Percentiles rank a stretch among this genome's conserved stretches.
Evolutionary conservation across 92 coral and sea anemone species (phyloP).

Genomic region (Parazoanthus swiftii): DNA sequence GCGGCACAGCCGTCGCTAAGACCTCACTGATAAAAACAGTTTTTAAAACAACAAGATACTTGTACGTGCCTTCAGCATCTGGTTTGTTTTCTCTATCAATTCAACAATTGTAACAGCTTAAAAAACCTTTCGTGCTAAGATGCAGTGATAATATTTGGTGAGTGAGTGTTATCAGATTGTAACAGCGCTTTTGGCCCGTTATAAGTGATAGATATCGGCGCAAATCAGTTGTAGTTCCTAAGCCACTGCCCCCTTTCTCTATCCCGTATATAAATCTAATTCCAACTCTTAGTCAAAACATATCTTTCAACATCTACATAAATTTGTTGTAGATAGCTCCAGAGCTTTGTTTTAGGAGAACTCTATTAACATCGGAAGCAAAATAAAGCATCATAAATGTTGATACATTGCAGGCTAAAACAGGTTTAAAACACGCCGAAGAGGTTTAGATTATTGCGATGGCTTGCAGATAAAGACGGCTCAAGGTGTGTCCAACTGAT

Average conservation of each 20-base stretch:
- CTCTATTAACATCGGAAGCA: not conserved
- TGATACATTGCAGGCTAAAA: not conserved
- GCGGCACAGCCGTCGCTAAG: not conserved
- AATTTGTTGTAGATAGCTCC: not conserved
- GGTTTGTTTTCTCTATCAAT: not conserved
- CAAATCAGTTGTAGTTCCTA: not conserved
- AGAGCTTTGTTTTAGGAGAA: not conserved
- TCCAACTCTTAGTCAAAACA: too few relatives aligned
- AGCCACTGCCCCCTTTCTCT: not conserved
- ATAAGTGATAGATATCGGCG: not conserved
- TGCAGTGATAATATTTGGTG: constrained; percentile 2
- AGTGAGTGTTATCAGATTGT: not conserved
- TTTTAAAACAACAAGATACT: not conserved
- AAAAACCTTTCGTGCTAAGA: constrained; percentile 8
- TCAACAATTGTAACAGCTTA: not conserved
- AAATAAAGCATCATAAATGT: not conserved
- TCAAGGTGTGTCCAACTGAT: not conserved
- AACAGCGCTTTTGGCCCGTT: constrained; percentile 10
- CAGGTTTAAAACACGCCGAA: not conserved
- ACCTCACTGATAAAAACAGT: not conserved
- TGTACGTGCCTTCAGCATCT: not conserved
- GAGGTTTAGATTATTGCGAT: not conserved
- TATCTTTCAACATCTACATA: not conserved
- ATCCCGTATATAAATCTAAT: too few relatives aligned
- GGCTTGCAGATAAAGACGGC: not conserved